Base-by-base conservation (phyloP, 2,888 invertebrate genomes). In the Plagodis pulveraria region DNA sequence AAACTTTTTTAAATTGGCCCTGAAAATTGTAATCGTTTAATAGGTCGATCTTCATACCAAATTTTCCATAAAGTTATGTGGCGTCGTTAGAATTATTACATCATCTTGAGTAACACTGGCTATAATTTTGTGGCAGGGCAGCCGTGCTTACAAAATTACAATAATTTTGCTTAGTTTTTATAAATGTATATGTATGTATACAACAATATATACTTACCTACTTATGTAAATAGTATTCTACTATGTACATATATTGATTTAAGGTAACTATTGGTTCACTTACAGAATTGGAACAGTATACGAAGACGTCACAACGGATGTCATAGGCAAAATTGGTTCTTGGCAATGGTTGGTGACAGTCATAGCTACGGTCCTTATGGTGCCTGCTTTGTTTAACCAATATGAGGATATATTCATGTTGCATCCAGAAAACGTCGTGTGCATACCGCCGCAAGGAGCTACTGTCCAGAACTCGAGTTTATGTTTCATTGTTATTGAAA, bases 321-420 rank as follows among this genome's bases (percentile, higher is more conserved):
- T 90, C 6, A 66, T 90, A 33, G 91, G 91, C 6, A 77, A 76
- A 44, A 89, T 91, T 22, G 91, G 91, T 0, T 63, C 77, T 1
- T 91, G 91, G 91, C 91, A 91, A 71, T 90, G 89, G 86, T 67
- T 90, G 42, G 83, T 90, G 6, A 89, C 90, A 8, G 67, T 87
- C 5, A 62, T 86, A 0, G 78, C 84, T n/a, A 77, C 84, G 0
- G 62, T 77, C 1, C 69, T 86, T 6, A 81, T 81, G 77, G 60
- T 79, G 45, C 78, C 86, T 4, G 72, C 81, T 22, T 68, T 89
- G 51, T 86, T 89, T 59, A 83, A 87, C 63, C 83, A 85, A 47
- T 82, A 86, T 58, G 87, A 85, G 70, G 86, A 91, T 50, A 83
- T 86, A 62, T 83, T 87, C 47, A 81, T 90, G 6, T 65, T 91